Evolutionary conservation across 2,888 invertebrate species (phyloP).

Genomic region (Apamea epomidion): DNA sequence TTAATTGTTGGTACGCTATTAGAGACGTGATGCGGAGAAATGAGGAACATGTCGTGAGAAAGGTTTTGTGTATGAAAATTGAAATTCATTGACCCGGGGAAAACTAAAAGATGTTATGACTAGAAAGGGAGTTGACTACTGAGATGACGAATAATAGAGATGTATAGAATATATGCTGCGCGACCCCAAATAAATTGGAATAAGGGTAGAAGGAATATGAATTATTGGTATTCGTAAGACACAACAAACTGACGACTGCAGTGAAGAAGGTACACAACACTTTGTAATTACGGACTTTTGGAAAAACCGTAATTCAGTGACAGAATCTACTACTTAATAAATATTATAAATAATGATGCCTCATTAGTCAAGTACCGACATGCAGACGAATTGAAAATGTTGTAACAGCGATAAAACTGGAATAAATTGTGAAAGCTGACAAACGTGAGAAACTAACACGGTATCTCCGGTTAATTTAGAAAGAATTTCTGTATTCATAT

Average conservation of each 20-base stretch:
- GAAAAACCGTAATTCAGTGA: constrained; percentile 18
- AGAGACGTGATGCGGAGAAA: background rate
- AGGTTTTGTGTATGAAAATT: background rate
- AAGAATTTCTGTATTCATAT: constrained; percentile 56
- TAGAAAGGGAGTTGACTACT: background rate
- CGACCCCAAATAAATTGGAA: background rate
- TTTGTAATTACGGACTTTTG: constrained; percentile 14
- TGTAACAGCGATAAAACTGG: constrained; percentile 63
- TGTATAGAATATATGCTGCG: background rate
- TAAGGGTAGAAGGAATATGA: background rate
- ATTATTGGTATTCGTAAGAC: background rate
- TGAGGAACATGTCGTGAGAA: background rate
- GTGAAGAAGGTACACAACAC: background rate
- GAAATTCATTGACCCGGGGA: background rate
- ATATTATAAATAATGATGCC: constrained; percentile 49
- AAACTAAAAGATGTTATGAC: background rate
- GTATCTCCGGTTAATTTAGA: constrained; percentile 55
- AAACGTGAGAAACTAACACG: constrained; percentile 62
- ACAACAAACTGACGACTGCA: background rate
- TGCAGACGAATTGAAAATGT: constrained; percentile 61
- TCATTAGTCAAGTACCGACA: constrained; percentile 57
- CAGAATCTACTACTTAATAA: constrained; percentile 26
- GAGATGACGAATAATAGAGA: background rate
- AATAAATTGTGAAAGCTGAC: constrained; percentile 67
- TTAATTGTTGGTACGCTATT: constrained; percentile 2